Evolutionary conservation across 2,113 vertebrate species (phyloP), one percentile per base, ranked within the genome.

Genomic region (Tetrao urogallus): DNA sequence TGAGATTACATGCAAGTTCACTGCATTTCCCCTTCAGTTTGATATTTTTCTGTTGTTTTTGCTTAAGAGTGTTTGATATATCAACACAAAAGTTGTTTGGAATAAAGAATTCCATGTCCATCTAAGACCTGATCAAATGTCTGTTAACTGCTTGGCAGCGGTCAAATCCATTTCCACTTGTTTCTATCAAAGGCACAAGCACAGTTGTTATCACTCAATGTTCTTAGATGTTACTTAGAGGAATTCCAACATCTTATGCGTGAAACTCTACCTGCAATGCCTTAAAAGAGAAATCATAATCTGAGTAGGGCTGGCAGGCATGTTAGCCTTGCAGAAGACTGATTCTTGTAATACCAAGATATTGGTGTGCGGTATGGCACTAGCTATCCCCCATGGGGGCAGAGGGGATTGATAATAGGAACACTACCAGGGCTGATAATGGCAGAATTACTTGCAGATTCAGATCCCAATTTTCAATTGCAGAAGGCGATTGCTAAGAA

Each of bases 1-100:
- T 0, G 0, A 77, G 8, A 38, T 50, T 45, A 11, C 0, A 0
- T 22, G 10, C 2, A 18, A 64, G 7, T 34, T 74, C 12, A 63
- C 8, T 27, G 8, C 25, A 60, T 81, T 90, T 81, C 8, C 2
- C 32, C 8, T 83, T 63, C 24, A 61, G 5, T 40, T 43, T 11
- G 4, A 14, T 43, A 42, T 13, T 36, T 7, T 9, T 13, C 13
- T 34, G 2, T 19, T 22, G 8, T 16, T 19, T 63, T 63, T 27
- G 13, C 36, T 66, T 24, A 11, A 30, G 47, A 47, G 11, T 27
- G 19, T 56, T 71, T 56, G 42, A 86, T 74, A 40, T 6, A 36
- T 16, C 11, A 70, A 5, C 42, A 69, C 3, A 72, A 79, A 79
- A 84, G 24, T 30, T 69, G 9, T 22, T 38, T 64, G 43, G 20